phyloP scores from a whole-genome alignment of 1,140 invertebrate genomes.

The Procambarus virginalis region DNA sequence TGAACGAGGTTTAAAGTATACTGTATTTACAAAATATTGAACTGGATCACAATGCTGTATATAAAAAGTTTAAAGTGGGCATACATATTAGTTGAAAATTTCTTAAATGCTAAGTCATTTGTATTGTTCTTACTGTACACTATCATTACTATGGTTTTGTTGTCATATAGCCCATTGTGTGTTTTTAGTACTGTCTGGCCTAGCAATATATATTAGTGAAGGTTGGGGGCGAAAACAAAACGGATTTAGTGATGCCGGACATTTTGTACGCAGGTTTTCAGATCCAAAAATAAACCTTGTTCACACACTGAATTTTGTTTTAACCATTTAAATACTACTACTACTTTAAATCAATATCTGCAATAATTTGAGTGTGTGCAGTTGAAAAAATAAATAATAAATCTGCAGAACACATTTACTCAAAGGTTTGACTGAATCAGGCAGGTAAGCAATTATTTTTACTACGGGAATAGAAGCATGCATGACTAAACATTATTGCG shows the following conservation, averaged over 20 bases:
- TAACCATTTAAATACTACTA: background rate
- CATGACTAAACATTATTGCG: too few relatives aligned
- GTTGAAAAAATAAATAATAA: too few relatives aligned
- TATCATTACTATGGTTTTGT: conserved; percentile 9
- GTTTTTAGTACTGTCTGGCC: conserved; percentile 26
- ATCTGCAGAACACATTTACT: too few relatives aligned
- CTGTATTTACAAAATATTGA: background rate
- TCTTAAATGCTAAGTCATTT: background rate
- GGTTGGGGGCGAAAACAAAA: conserved; percentile 28
- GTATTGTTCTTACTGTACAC: conserved; percentile 2
- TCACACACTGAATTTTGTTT: conserved; percentile 4
- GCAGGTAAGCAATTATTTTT: too few relatives aligned
- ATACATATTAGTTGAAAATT: background rate
- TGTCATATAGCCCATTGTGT: conserved; percentile 26
- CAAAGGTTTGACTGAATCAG: too few relatives aligned
- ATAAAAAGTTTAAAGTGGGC: background rate
- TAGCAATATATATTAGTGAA: conserved; percentile 30
- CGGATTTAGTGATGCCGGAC: conserved; percentile 41
- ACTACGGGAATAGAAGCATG: too few relatives aligned
- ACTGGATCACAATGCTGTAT: too few relatives aligned
- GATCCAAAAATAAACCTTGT: conserved; percentile 47
- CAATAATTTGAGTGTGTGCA: too few relatives aligned
- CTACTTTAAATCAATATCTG: too few relatives aligned
- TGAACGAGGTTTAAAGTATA: background rate
- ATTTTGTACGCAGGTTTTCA: conserved; percentile 59